Conservation (phyloP, 2,888 invertebrate species). For the Megamerina dolium region DNA sequence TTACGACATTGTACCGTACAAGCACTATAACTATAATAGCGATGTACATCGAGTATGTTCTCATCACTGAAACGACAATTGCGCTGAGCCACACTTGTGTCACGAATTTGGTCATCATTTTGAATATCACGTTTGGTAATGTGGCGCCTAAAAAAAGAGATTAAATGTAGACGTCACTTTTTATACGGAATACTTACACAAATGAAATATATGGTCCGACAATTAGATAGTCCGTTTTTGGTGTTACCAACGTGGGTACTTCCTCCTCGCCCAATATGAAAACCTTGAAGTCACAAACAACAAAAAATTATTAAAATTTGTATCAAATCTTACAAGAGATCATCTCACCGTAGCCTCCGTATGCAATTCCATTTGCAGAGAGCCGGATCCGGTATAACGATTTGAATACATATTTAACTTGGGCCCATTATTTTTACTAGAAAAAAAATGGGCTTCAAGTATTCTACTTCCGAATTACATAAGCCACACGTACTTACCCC, state of each 20-base stretch:
- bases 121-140: constrained; percentile 59
- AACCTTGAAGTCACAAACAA: constrained; percentile 9
- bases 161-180: neutral
- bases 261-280: constrained; percentile 62
- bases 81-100: constrained; percentile 59
- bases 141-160: constrained; percentile 48
- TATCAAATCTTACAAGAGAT: neutral
- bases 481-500: no score
- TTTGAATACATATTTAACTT: constrained; percentile 59
- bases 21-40: constrained; percentile 65
- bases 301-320: neutral
- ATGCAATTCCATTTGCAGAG: constrained; percentile 52
- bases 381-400: constrained; percentile 58
- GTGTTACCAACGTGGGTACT: constrained; percentile 63
- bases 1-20: constrained; percentile 68
- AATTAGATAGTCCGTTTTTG: constrained; percentile 57
- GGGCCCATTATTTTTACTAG: constrained; percentile 49
- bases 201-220: constrained; percentile 54
- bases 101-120: constrained; percentile 60
- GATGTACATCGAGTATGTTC: constrained; percentile 57
- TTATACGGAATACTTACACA: constrained; percentile 25
- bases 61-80: constrained; percentile 67
- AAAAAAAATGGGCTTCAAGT: no score
- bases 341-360: constrained; percentile 53
- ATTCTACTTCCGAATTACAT: no score